Base-by-base conservation (phyloP, 2,888 invertebrate genomes). In the Andrena praecox region DNA sequence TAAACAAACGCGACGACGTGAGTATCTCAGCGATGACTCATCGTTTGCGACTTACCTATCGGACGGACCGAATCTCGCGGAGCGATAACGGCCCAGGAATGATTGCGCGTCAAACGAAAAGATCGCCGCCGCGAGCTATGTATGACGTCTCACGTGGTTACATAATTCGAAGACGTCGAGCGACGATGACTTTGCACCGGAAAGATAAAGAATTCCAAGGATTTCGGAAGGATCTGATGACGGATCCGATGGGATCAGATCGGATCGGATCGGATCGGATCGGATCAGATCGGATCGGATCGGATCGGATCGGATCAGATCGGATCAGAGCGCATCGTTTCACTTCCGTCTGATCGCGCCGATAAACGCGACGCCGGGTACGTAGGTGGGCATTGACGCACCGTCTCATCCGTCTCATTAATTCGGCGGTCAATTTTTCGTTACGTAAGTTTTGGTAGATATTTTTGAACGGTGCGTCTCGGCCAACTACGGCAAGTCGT, bases 11-110 rank as follows among this genome's bases (percentile, higher is more conserved):
- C 31, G 33, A 80, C 50, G 8, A 4, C 42, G 16, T 1, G 70
- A 52, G 63, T 50, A 63, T 69, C 62, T 60, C 7, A 5, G 2
- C 35, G 60, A 52, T 82, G 82, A 82, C 6, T 76, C 78, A 85
- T 20, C 48, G 56, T 8, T 16, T 35, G 68, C 8, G 16, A 29
- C 5, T 12, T 2, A 35, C 56, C n/a, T 60, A 74, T 74, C 67
- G 42, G n/a, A 60, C 54, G 50, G 24, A 27, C 33, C 6, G 8
- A 62, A 52, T 71, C 67, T 29, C 10, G n/a, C 5, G 6, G 0
- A 0, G n/a, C 54, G 73, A 77, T 70, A 77, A 70, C 24, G 42
- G 0, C 31, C n/a, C 1, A 10, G 24, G 42, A 72, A 67, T 31
- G 31, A 69, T 63, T 54, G 54, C 68, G 20, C 12, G 20, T 24